Conservation (phyloP, 1,140 invertebrate genomes). For the Pseudomyrmex concolor region DNA sequence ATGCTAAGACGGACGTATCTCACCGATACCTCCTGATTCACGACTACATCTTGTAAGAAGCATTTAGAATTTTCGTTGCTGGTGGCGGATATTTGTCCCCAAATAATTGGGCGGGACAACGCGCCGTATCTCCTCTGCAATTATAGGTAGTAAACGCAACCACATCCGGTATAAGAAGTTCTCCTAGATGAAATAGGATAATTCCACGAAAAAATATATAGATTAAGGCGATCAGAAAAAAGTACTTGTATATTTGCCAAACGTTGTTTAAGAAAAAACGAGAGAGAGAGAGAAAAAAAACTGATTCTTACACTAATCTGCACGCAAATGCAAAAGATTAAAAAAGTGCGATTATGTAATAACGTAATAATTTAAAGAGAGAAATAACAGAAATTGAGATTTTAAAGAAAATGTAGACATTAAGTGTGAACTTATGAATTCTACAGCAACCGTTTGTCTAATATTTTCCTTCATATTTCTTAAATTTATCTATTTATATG, state of each 20-base stretch:
- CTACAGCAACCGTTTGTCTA: conserved; percentile 4
- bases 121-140: conserved; percentile 82
- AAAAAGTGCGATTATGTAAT: conserved; percentile 7
- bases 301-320: neutral
- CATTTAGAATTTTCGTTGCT: conserved; percentile 27
- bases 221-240: conserved; percentile 73
- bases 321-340: conserved; percentile 29
- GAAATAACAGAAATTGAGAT: conserved; percentile 28
- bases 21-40: conserved; percentile 5
- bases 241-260: conserved; percentile 33
- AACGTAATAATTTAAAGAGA: conserved; percentile 26
- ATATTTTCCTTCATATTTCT: conserved; percentile 38
- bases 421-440: conserved; percentile 6
- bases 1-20: neutral
- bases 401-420: conserved; percentile 27
- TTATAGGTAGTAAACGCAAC: conserved; percentile 85
- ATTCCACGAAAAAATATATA: conserved; percentile 79
- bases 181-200: conserved; percentile 78
- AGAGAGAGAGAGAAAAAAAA: conserved; percentile 9
- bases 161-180: conserved; percentile 83
- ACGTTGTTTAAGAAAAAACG: conserved; percentile 29
- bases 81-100: conserved; percentile 79
- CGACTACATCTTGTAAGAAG: neutral
- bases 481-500: conserved; percentile 32
- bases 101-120: conserved; percentile 82